Evolutionary conservation across 2,888 invertebrate species (phyloP).

Genomic region (Callosobruchus maculatus): DNA sequence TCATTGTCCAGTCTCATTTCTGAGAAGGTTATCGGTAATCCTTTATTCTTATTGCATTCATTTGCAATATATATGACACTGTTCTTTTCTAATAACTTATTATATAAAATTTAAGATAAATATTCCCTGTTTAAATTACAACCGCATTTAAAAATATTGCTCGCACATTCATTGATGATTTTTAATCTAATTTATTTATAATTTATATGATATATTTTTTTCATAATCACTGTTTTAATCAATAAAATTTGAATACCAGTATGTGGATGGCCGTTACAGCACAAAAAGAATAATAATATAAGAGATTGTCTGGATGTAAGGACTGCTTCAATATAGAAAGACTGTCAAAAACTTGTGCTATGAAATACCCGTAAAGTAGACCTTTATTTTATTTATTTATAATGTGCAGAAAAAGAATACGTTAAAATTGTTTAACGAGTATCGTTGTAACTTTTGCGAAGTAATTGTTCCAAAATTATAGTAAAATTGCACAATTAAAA

Average conservation of each 20-base stretch:
- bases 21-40: no score
- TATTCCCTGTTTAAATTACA: not conserved
- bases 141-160: not conserved
- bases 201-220: not conserved
- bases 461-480: not conserved
- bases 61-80: not conserved
- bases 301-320: conserved; percentile 8
- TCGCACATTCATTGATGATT: not conserved
- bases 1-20: no score
- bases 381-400: not conserved
- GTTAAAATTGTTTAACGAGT: not conserved
- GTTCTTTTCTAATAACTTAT: not conserved
- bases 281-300: not conserved
- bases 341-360: conserved; percentile 1
- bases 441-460: not conserved
- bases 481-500: not conserved
- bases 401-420: conserved; percentile 5
- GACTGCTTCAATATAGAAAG: conserved; percentile 2
- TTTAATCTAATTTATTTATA: not conserved
- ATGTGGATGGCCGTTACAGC: not conserved
- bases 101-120: not conserved
- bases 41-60: not conserved
- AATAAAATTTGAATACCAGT: no score
- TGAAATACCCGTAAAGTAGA: not conserved
- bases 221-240: not conserved